Conservation (phyloP, 2,888 invertebrate genomes). For the Sipha maydis region DNA sequence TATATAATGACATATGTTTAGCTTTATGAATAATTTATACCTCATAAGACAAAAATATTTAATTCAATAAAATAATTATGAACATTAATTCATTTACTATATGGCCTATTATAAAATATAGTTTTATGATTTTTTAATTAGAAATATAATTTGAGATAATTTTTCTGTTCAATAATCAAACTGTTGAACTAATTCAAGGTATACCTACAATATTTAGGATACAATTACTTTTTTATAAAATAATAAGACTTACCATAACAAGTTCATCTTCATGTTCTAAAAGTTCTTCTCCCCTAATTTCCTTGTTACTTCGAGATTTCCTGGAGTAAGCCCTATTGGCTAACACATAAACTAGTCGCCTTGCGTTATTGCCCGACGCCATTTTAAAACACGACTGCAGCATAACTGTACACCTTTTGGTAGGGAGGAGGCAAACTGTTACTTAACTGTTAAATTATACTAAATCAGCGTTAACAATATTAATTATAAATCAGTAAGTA, state of each 20-base stretch:
- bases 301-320: conserved; percentile 38
- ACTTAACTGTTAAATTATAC: conserved; percentile 11
- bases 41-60: too few species aligned
- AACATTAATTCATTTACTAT: too few species aligned
- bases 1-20: too few species aligned
- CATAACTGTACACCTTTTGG: conserved; percentile 50
- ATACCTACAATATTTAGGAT: background rate
- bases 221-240: background rate
- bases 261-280: conserved; percentile 56
- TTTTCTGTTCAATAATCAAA: too few species aligned
- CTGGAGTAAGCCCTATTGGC: conserved; percentile 57
- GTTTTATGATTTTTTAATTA: too few species aligned
- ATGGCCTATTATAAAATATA: too few species aligned
- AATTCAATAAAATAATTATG: too few species aligned
- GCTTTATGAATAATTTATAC: too few species aligned
- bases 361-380: conserved; percentile 25
- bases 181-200: background rate
- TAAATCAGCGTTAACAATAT: background rate
- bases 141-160: too few species aligned
- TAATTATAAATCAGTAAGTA: background rate
- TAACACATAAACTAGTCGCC: conserved; percentile 52
- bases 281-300: conserved; percentile 52
- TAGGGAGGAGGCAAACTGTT: conserved; percentile 60
- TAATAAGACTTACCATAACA: conserved; percentile 44
- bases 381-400: conserved; percentile 57